Percentiles rank a stretch among this genome's conserved stretches.
Conservation (phyloP, 2,113 vertebrate genomes). For the Seriola dumerili region DNA sequence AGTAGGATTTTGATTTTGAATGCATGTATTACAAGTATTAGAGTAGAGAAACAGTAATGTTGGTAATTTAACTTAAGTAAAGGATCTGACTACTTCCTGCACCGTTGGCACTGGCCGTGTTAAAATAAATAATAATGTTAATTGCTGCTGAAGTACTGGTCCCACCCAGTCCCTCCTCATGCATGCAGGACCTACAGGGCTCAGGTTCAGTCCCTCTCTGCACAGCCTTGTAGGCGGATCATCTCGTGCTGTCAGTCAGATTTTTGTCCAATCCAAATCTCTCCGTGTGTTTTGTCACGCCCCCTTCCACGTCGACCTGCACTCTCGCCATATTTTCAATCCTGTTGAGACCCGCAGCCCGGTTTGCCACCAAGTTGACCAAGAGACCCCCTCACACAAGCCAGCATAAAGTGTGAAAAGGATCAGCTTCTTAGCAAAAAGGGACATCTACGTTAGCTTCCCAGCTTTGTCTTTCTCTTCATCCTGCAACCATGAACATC, state of each 20-base stretch:
- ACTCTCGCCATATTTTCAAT: conserved; percentile 80
- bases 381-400: not conserved
- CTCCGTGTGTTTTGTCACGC: conserved; percentile 40
- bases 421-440: not conserved
- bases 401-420: not conserved
- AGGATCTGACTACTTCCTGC: not conserved
- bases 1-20: not conserved
- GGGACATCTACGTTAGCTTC: not conserved
- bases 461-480: not conserved
- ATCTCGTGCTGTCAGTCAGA: conserved; percentile 18
- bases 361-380: conserved; percentile 26
- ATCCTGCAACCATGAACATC: conserved; percentile 88
- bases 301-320: conserved; percentile 85
- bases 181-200: not conserved
- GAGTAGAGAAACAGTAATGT: not conserved
- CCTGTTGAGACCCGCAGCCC: conserved; percentile 7
- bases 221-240: conserved; percentile 20
- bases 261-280: conserved; percentile 55
- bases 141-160: not conserved
- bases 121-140: not conserved
- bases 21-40: not conserved
- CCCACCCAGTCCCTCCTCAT: conserved; percentile 14
- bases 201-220: not conserved
- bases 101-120: not conserved
- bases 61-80: not conserved